Evolutionary conservation across 2,888 invertebrate genomes (phyloP).

Genomic region (Hydriomena furcata): DNA sequence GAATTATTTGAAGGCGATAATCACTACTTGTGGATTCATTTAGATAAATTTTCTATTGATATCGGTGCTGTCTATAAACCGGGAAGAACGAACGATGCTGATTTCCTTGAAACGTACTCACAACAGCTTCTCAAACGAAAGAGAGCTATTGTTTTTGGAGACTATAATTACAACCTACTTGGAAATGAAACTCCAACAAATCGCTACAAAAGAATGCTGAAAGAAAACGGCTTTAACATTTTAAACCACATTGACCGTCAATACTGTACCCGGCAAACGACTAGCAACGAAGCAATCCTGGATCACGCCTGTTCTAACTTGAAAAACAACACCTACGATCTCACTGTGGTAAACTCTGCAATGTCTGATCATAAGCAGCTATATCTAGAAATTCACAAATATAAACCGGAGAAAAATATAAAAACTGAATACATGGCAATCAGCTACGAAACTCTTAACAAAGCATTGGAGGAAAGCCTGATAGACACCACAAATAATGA

Average conservation of each 20-base stretch:
- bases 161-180: background rate
- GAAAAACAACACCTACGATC: background rate
- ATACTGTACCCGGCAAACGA: background rate
- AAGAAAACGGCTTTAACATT: too few relatives aligned
- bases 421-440: background rate
- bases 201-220: too few relatives aligned
- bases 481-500: too few relatives aligned
- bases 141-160: background rate
- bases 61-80: constrained; percentile 4
- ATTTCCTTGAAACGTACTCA: background rate
- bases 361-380: background rate
- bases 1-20: too few relatives aligned
- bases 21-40: background rate
- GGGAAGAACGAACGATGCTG: background rate
- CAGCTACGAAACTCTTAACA: background rate
- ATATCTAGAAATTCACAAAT: background rate
- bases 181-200: too few relatives aligned
- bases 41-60: background rate
- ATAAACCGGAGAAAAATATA: background rate
- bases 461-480: background rate
- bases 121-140: background rate
- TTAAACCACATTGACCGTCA: too few relatives aligned
- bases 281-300: background rate
- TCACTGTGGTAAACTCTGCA: background rate
- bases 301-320: background rate